Base-by-base conservation (phyloP, 2,888 invertebrate genomes). In the Andrena flavipes region DNA sequence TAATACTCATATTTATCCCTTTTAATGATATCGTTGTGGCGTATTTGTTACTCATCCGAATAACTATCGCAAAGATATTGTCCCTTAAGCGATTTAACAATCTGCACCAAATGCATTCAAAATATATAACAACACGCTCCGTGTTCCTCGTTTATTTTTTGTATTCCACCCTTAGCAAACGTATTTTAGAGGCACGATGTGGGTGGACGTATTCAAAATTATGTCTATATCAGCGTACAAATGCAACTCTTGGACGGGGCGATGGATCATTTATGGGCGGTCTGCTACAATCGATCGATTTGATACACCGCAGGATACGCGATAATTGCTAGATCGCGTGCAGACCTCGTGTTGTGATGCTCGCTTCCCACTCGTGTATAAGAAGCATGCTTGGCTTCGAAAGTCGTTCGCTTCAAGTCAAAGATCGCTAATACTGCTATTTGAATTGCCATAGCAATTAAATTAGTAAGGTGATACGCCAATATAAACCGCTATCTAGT, bases 281-380 rank as follows among this genome's bases (percentile, higher is more conserved):
- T 67, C 72, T 60, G 76, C 23, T 80, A 83, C 78, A 86, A 88
- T 84, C 80, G 82, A 87, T 84, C 83, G 80, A 87, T 89, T 77
- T 76, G 84, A 74, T 80, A 64, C 56, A 59, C 51, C 65, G 59
- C 63, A 82, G 68, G 75, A 69, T 48, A 77, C 82, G 84, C 71
- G 83, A 88, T 91, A 88, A 90, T 90, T 89, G 83, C 87, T 70
- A 76, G 84, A 89, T 90, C 87, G 84, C 85, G 86, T 89, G 88
- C 84, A 73, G 76, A 72, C 80, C 76, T 63, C 74, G 48, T 65
- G 75, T 76, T 35, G 67, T 56, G 68, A 26, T n/a, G 65, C 26
- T 20, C 23, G 60, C 29, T 59, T 64, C 48, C 35, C 29, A 23
- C 23, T 6, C 42, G 10, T 20, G 10, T 8, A 48, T 26, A 26